A percentile compares a stretch with the other conserved stretches of the same genome.
phyloP scores from a whole-genome alignment of 2,797 vertebrate genomes.

The Melanotaenia maccullochi region DNA sequence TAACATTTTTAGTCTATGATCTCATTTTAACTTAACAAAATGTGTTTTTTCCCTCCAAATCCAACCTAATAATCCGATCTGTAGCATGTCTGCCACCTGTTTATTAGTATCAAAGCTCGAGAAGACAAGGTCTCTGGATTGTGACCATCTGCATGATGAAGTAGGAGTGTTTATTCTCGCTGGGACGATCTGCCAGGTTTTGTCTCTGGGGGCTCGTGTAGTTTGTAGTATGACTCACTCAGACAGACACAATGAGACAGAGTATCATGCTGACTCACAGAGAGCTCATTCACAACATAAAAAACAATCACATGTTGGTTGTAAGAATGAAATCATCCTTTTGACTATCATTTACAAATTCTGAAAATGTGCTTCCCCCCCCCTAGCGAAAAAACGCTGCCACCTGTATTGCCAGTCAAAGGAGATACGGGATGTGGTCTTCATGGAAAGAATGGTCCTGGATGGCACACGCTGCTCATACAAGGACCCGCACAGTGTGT shows the following conservation, averaged over 20 bases:
- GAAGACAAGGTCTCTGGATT: slow-evolving; percentile 51
- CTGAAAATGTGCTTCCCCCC: slow-evolving; percentile 13
- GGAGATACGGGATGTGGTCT: slow-evolving; percentile 89
- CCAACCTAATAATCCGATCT: not conserved
- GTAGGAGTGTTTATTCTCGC: slow-evolving; percentile 54
- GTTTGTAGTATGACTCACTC: slow-evolving; percentile 67
- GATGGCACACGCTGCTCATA: slow-evolving; percentile 97
- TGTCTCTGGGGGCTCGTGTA: slow-evolving; percentile 57
- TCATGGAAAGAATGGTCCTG: slow-evolving; percentile 90
- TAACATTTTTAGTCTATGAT: slow-evolving; percentile 14
- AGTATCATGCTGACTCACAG: slow-evolving; percentile 39
- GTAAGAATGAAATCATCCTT: slow-evolving; percentile 30
- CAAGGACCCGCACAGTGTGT: slow-evolving; percentile 94
- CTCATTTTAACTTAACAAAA: slow-evolving; percentile 18
- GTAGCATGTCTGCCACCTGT: slow-evolving; percentile 48
- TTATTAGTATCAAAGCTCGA: slow-evolving; percentile 53
- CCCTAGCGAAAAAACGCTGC: slow-evolving; percentile 92
- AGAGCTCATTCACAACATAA: slow-evolving; percentile 44
- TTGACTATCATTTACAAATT: not conserved
- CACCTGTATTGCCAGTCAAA: slow-evolving; percentile 93
- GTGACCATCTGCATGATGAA: slow-evolving; percentile 54
- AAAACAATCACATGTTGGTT: slow-evolving; percentile 23
- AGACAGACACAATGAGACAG: slow-evolving; percentile 58
- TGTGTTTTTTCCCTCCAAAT: slow-evolving; percentile 23
- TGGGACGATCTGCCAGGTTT: slow-evolving; percentile 62